Percentiles rank a stretch among this genome's conserved stretches.
Evolutionary conservation across 2,113 vertebrate species (phyloP).

Genomic region (Ophthalmotilapia sp.): DNA sequence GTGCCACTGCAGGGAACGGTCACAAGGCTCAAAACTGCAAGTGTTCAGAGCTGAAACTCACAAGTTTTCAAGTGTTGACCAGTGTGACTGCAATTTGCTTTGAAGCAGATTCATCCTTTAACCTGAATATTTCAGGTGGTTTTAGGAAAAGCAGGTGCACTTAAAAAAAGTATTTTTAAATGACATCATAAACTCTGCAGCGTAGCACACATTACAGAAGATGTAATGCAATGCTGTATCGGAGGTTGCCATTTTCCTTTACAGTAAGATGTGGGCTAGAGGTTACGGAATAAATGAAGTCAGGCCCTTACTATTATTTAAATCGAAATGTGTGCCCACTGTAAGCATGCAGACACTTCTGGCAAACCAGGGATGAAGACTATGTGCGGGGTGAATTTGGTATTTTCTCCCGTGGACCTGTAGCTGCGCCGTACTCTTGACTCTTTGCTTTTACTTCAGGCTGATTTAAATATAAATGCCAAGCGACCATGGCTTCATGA

Average conservation of each 20-base stretch:
- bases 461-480: slow-evolving; percentile 61
- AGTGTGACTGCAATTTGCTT: not conserved
- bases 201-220: not conserved
- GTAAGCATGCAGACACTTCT: not conserved
- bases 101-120: not conserved
- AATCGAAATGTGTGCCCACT: slow-evolving; percentile 2
- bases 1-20: not conserved
- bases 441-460: slow-evolving; percentile 32
- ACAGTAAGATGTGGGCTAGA: not conserved
- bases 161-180: not conserved
- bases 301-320: not conserved
- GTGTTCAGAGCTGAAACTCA: not conserved
- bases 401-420: slow-evolving; percentile 18
- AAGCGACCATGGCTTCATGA: slow-evolving; percentile 25
- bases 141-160: not conserved
- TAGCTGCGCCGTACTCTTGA: not conserved
- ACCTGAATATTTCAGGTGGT: not conserved
- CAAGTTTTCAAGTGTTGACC: not conserved
- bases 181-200: not conserved
- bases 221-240: not conserved
- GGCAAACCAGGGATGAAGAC: not conserved
- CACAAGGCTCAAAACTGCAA: not conserved
- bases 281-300: slow-evolving; percentile 1
- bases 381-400: not conserved
- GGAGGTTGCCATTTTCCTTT: not conserved